Base-by-base conservation (phyloP, 2,113 vertebrate species). In the Anguilla rostrata region DNA sequence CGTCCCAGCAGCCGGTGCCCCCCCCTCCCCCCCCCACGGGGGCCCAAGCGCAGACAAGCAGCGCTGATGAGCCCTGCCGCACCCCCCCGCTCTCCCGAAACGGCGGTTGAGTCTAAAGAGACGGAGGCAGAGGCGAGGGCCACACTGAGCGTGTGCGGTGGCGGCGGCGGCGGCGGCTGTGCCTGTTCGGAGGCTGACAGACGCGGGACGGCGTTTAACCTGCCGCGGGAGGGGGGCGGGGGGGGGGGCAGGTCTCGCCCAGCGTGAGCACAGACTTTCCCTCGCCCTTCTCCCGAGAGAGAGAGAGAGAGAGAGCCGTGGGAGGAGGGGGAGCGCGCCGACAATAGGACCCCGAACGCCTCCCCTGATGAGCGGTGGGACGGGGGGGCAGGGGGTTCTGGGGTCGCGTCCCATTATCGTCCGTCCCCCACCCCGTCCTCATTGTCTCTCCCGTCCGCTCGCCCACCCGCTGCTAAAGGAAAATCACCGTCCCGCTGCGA, bases 331-430 rank as follows among this genome's bases (percentile, higher is more conserved):
- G 16, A 86, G 60, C 63, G 81, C 34, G 34, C 34, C 34, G 92
- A 93, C 88, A 92, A 91, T 91, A 87, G 89, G 82, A 82, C 39
- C 83, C 90, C 60, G 60, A 82, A 91, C 83, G 91, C 87, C 91
- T 91, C 88, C 39, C 91, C 85, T 93, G 93, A 94, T 94, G 93
- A 95, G 91, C 57, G 83, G 83, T 85, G 88, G 87, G 63, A 34
- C 0, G 34, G 34, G 34, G 34, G 34, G 34, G 0, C 57, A 83
- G 83, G 86, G 88, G 87, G n/a, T 34, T 34, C 89, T 3, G 39
- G 89, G 91, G 92, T 93, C 91, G 87, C 83, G 46, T 83, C 18
- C 86, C 86, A 78, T 90, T 89, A 90, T 9, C 78, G 82, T 78
- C 87, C 84, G 9, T 83, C 71, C 60, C 79, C 78, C 57, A 60